Evolutionary conservation across 2,888 invertebrate species (phyloP), one percentile per base, ranked within the genome.

Genomic region (Parascotia fuliginaria): DNA sequence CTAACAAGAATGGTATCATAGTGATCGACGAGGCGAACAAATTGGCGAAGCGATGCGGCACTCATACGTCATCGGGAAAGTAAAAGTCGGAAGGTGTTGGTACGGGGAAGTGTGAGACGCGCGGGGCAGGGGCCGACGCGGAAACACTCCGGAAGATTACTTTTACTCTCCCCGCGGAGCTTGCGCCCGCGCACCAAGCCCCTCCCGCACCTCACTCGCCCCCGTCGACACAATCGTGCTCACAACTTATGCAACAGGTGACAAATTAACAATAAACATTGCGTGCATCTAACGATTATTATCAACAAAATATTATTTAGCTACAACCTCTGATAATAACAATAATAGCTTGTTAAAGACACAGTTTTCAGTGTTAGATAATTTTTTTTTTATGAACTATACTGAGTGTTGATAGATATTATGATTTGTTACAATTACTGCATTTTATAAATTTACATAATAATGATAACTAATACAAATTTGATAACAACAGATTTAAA

Each of bases 21-120:
- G 36, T 38, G 47, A 32, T 43, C 24, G 28, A 27, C 33, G 38
- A 54, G 27, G 33, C 41, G 37, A 47, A 31, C 38, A 27, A 54
- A 15, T 50, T 50, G 39, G 32, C 43, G 28, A 40, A 29, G 34
- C 31, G 40, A 28, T 51, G 64, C 56, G 60, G 44, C 31, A 44
- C 51, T 52, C 37, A 36, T 45, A 70, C 71, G 73, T 67, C 68
- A 70, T 64, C 65, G 71, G 70, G 75, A 87, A 89, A 89, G 90
- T 89, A 89, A 89, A 89, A 89, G 89, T 88, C 81, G 85, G 84
- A 85, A 85, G 81, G 73, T 60, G 68, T 48, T 43, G 51, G 60
- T 47, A 36, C 3, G 42, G 51, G 65, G 29, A 12, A 32, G 56
- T 39, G 52, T 42, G 54, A 16, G 57, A 42, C 6, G 45, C 13